These are phyloP conservation scores for Drosophila saltans DNA, from an alignment of 1,140 invertebrate species.

Conservation along the genomic window DNA sequence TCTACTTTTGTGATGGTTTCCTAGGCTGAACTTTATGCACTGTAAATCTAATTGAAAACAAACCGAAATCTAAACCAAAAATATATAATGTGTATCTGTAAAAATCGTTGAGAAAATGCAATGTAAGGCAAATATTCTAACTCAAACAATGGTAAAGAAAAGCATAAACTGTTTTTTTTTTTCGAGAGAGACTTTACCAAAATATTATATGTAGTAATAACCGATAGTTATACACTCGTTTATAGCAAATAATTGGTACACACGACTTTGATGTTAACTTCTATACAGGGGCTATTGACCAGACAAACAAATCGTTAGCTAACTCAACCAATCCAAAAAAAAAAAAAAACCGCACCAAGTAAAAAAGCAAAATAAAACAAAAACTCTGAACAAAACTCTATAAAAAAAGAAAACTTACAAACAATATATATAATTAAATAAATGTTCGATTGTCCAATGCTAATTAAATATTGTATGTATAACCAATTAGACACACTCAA, in stretches of 20 bases:
- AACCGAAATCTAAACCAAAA: conserved; percentile 10
- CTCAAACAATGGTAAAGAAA: conserved; percentile 32
- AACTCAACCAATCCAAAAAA: conserved; percentile 15
- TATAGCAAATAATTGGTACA: conserved; percentile 13
- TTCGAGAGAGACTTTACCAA: conserved; percentile 57
- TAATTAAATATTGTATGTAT: conserved; percentile 30
- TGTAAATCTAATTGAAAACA: conserved; percentile 62
- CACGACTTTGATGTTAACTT: conserved; percentile 49
- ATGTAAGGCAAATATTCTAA: conserved; percentile 76
- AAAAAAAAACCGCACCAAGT: conserved; percentile 55
- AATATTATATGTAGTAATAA: conserved; percentile 35
- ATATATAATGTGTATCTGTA: conserved; percentile 44
- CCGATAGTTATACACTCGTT: conserved; percentile 47
- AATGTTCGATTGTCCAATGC: conserved; percentile 30
- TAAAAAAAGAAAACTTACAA: conserved; percentile 17
- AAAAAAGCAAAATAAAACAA: conserved; percentile 26
- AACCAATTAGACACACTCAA: conserved; percentile 18
- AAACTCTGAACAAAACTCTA: conserved; percentile 29
- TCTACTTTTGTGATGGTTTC: conserved; percentile 80
- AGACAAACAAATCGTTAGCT: conserved; percentile 59
- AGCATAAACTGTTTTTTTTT: conserved; percentile 18
- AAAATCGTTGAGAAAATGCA: conserved; percentile 48
- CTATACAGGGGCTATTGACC: conserved; percentile 73
- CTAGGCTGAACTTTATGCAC: conserved; percentile 76
- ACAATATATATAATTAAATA: conserved; percentile 25